These are phyloP conservation scores for Dicrostonyx torquatus DNA, from an alignment of 2,797 vertebrate genomes.

Conservation along the genomic window DNA sequence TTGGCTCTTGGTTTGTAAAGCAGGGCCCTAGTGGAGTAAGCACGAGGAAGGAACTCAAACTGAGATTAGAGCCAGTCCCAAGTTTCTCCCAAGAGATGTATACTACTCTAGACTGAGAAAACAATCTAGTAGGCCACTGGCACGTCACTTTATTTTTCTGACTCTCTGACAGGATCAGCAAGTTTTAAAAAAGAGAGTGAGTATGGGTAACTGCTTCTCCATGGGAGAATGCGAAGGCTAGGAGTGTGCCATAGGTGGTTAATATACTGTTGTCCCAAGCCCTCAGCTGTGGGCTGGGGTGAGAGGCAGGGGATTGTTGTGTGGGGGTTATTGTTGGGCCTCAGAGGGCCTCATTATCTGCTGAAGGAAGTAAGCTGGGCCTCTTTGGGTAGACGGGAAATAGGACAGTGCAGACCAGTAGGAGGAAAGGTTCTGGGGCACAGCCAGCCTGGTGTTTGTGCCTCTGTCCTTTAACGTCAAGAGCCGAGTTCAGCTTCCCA, in stretches of 20 bases:
- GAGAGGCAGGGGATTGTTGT: not conserved
- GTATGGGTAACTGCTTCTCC: not conserved
- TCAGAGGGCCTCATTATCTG: not conserved
- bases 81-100: not conserved
- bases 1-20: not conserved
- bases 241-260: not conserved
- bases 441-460: not conserved
- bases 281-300: not conserved
- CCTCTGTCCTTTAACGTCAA: not conserved
- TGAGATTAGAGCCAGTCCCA: not conserved
- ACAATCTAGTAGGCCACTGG: not conserved
- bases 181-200: slow-evolving; percentile 5
- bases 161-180: not conserved
- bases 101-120: not conserved
- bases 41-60: not conserved
- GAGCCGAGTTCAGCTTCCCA: not conserved
- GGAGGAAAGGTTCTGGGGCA: not conserved
- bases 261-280: not conserved
- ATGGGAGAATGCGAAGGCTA: not conserved
- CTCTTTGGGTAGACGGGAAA: not conserved
- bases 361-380: not conserved
- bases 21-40: not conserved
- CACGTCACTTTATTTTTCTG: not conserved
- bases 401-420: not conserved
- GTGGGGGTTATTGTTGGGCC: not conserved